Percentiles rank a stretch among this genome's conserved stretches.
Evolutionary conservation across 2,797 vertebrate species (phyloP).

Genomic region (Cirrhinus mrigala): DNA sequence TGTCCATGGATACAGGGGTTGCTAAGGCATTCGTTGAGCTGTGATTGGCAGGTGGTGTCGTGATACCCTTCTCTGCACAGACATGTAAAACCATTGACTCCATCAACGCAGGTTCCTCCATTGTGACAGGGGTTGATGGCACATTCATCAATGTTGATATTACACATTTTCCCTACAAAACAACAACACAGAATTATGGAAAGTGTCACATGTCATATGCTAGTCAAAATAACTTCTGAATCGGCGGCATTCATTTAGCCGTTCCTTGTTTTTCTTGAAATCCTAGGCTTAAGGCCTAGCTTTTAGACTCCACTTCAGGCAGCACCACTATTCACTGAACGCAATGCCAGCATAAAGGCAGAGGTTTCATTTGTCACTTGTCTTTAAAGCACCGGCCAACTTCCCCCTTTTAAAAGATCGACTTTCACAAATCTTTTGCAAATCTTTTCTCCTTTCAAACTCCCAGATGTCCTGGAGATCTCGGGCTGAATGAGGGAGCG

Average conservation of each 20-base stretch:
- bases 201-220: background rate
- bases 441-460: constrained; percentile 79
- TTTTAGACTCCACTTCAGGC: constrained; percentile 75
- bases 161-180: constrained; percentile 90
- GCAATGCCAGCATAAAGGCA: constrained; percentile 72
- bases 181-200: constrained; percentile 1
- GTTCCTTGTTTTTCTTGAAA: constrained; percentile 22
- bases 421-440: constrained; percentile 85
- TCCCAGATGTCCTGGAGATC: constrained; percentile 69
- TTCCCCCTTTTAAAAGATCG: constrained; percentile 84
- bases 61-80: constrained; percentile 92
- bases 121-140: constrained; percentile 91
- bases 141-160: constrained; percentile 93
- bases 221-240: constrained; percentile 21
- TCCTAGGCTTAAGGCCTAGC: constrained; percentile 15
- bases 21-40: constrained; percentile 96
- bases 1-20: constrained; percentile 93
- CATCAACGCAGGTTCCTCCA: constrained; percentile 91
- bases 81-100: constrained; percentile 90
- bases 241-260: background rate
- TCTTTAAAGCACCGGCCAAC: constrained; percentile 72
- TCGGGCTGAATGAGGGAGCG: constrained; percentile 66
- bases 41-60: constrained; percentile 88
- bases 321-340: constrained; percentile 70
- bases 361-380: constrained; percentile 60